A percentile compares a stretch with the other conserved stretches of the same genome.
Evolutionary conservation across 2,888 invertebrate species (phyloP).

Genomic region (Xestia ashworthii): DNA sequence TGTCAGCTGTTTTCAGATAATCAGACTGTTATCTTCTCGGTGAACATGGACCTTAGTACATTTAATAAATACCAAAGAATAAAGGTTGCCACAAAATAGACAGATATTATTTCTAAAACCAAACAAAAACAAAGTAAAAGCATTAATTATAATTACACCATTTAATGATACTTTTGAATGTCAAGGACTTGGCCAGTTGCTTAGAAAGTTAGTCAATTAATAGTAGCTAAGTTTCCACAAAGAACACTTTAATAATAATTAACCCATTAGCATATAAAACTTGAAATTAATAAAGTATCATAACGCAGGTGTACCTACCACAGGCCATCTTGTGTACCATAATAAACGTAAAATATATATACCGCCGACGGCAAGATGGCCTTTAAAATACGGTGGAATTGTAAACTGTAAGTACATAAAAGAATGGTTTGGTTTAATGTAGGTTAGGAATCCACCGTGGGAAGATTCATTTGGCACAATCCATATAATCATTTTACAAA

Average conservation of each 20-base stretch:
- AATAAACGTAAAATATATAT: conserved; percentile 3
- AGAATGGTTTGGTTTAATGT: background rate
- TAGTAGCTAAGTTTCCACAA: background rate
- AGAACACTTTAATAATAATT: background rate
- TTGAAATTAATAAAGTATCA: conserved; percentile 10
- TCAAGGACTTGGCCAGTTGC: conserved; percentile 14
- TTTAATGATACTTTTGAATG: conserved; percentile 24
- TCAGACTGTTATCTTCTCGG: too few relatives aligned
- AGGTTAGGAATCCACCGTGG: background rate
- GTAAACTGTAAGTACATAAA: background rate
- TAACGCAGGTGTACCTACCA: conserved; percentile 12
- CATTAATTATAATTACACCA: conserved; percentile 26
- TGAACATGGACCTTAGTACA: too few relatives aligned
- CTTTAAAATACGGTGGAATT: conserved; percentile 9
- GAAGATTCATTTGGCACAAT: background rate
- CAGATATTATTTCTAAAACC: background rate
- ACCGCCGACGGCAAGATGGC: conserved; percentile 7
- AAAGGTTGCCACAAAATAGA: background rate
- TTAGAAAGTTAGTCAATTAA: conserved; percentile 14
- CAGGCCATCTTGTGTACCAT: background rate
- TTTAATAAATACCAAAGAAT: background rate
- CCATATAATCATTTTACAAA: background rate
- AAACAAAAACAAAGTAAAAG: conserved; percentile 23
- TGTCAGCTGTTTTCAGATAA: too few relatives aligned
- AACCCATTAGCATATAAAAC: background rate